phyloP scores from a whole-genome alignment of 2,113 vertebrate species.

The Himantopus leucocephalus region DNA sequence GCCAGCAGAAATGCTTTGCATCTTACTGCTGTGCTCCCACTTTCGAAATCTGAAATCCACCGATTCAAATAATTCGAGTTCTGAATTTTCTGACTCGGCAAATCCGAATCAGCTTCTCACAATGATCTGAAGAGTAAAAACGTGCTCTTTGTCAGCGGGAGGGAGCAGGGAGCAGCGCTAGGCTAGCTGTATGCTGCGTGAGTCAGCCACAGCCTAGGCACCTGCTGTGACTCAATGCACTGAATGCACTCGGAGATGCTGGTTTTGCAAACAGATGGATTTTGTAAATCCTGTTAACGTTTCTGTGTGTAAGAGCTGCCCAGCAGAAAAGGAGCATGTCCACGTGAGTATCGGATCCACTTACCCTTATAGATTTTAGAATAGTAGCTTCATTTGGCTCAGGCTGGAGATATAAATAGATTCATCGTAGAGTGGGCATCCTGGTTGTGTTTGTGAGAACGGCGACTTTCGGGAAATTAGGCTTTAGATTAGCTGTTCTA shows the following conservation, averaged over 20 bases:
- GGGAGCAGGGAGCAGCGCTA: neutral
- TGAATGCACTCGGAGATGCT: neutral
- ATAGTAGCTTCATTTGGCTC: neutral
- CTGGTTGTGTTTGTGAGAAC: neutral
- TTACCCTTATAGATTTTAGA: conserved; percentile 37
- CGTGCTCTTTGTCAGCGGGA: neutral
- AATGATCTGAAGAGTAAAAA: neutral
- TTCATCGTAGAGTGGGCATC: neutral
- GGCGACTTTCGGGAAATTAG: conserved; percentile 26
- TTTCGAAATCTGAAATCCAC: neutral
- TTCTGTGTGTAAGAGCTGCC: conserved; percentile 30
- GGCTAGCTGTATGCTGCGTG: neutral
- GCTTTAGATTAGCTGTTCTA: conserved; percentile 23
- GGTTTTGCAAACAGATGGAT: conserved; percentile 55
- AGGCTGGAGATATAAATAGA: conserved; percentile 18
- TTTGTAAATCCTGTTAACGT: conserved; percentile 40
- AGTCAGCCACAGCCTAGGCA: conserved; percentile 25
- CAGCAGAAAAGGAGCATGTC: conserved; percentile 32
- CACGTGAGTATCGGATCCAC: conserved; percentile 29
- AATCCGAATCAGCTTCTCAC: neutral
- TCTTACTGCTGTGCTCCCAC: neutral
- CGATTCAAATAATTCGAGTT: neutral
- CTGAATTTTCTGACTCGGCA: neutral
- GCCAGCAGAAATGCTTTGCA: neutral
- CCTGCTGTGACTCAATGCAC: conserved; percentile 29